Evolutionary conservation across 1,140 invertebrate species (phyloP).

Genomic region (Drosophila funebris): DNA sequence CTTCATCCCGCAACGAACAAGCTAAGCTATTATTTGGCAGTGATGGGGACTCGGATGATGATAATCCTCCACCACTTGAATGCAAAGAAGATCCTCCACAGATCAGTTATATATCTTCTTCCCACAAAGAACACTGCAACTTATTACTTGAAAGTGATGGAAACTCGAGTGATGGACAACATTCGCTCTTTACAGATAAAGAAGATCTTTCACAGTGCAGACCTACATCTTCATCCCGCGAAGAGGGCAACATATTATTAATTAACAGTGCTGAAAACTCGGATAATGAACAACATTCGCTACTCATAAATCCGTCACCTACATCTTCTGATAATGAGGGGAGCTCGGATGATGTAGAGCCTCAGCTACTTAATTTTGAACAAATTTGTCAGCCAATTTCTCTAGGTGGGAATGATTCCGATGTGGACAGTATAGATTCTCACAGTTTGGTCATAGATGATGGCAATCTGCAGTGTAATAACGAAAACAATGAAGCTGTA

Average conservation of each 20-base stretch:
- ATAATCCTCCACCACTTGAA: too few species aligned
- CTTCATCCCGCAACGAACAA: background rate
- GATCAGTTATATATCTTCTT: background rate
- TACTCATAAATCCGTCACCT: too few species aligned
- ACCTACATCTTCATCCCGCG: background rate
- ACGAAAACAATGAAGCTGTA: background rate
- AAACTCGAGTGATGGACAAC: background rate
- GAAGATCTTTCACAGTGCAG: background rate
- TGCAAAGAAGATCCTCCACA: background rate
- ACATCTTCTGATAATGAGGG: too few species aligned
- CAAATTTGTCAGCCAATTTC: background rate
- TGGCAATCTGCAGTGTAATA: background rate
- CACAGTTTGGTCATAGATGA: conserved; percentile 1
- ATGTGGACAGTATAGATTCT: background rate
- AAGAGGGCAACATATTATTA: background rate
- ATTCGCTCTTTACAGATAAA: too few species aligned
- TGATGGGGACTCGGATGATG: background rate
- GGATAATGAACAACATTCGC: background rate
- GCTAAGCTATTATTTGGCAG: background rate
- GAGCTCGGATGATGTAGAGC: too few species aligned
- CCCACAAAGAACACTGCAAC: background rate
- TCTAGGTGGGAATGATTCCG: background rate
- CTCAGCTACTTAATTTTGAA: background rate
- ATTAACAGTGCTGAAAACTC: background rate
- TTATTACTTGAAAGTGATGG: background rate